These are phyloP conservation scores for Melanotaenia nigrans DNA, from an alignment of 2,797 vertebrate species.

Conservation along the genomic window DNA sequence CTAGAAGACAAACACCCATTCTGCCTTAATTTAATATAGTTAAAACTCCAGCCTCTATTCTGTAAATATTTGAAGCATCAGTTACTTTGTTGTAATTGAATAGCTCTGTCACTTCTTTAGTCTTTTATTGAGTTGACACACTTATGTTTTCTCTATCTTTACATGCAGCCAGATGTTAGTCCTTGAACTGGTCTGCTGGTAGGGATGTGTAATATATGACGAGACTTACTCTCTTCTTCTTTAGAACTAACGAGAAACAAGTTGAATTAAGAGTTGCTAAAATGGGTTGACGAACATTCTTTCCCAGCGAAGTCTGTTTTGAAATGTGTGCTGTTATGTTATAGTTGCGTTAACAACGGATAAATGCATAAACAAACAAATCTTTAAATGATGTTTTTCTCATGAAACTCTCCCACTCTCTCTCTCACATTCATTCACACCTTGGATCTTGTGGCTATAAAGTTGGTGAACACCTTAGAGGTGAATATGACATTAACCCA, in stretches of 20 bases:
- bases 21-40: background rate
- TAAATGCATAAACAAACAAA: background rate
- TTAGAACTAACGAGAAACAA: background rate
- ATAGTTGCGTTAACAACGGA: too few relatives aligned
- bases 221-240: background rate
- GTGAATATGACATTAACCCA: too few relatives aligned
- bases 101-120: background rate
- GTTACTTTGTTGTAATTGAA: conserved; percentile 1
- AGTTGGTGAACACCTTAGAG: too few relatives aligned
- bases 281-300: too few relatives aligned
- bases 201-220: background rate
- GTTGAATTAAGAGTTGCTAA: too few relatives aligned
- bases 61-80: conserved; percentile 1
- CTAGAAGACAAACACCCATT: background rate
- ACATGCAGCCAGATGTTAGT: background rate
- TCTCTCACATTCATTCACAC: too few relatives aligned
- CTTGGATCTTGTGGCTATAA: too few relatives aligned
- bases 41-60: background rate
- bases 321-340: too few relatives aligned
- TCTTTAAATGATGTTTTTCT: too few relatives aligned
- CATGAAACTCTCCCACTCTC: too few relatives aligned
- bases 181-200: conserved; percentile 9
- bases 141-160: background rate
- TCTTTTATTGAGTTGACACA: background rate
- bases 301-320: too few relatives aligned